Conservation (phyloP, 2,113 vertebrate species). For the Urocitellus parryii region DNA sequence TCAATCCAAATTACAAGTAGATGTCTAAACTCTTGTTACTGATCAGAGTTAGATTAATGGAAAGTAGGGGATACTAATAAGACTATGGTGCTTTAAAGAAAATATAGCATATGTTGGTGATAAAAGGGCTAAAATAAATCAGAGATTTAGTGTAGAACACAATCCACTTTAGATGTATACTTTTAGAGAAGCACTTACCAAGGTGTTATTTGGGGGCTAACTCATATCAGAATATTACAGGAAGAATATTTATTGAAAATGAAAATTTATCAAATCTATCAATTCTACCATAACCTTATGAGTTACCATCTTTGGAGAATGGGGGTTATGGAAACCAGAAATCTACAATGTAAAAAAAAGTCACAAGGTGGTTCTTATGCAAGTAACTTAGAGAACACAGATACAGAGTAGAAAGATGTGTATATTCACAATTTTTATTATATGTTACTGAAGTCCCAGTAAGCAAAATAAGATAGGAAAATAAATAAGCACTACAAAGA, state of each 20-base stretch:
- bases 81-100: neutral
- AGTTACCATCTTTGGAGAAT: neutral
- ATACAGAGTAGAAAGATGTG: neutral
- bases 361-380: neutral
- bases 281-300: neutral
- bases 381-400: neutral
- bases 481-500: neutral
- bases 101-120: neutral
- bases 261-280: constrained; percentile 5
- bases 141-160: neutral
- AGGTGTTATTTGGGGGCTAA: neutral
- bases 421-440: neutral
- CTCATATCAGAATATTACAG: neutral
- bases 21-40: neutral
- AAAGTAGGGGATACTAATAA: neutral
- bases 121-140: neutral
- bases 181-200: neutral
- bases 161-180: neutral
- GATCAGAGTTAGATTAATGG: neutral
- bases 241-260: neutral
- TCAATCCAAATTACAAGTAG: neutral
- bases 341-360: neutral
- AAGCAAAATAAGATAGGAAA: constrained; percentile 23
- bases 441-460: neutral
- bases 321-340: neutral